phyloP scores from a whole-genome alignment of 2,113 vertebrate species.

The Ptyas mucosa region DNA sequence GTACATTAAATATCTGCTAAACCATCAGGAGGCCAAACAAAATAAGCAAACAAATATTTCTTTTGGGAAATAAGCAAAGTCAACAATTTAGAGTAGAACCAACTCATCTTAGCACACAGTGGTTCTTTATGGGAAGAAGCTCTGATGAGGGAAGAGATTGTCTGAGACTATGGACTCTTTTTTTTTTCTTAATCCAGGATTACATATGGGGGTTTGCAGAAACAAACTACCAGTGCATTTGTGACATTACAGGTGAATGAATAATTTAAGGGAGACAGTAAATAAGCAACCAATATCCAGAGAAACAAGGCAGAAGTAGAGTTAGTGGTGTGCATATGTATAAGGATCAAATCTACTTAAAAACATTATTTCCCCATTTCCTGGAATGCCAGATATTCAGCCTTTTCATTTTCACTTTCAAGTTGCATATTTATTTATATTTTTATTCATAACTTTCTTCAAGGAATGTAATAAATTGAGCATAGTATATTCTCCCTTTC shows the following conservation, averaged over 20 bases:
- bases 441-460: background rate
- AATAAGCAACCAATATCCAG: background rate
- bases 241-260: background rate
- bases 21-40: background rate
- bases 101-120: background rate
- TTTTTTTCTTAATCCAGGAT: background rate
- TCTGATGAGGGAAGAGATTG: background rate
- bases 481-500: background rate
- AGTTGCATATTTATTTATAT: background rate
- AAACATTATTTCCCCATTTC: background rate
- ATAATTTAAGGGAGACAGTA: background rate
- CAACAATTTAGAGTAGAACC: background rate
- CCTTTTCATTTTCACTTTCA: background rate
- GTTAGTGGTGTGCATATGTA: background rate
- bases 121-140: background rate
- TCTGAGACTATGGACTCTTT: background rate
- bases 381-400: background rate
- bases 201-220: background rate
- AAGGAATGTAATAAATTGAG: background rate
- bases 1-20: background rate
- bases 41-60: background rate
- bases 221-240: background rate
- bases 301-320: background rate
- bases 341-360: background rate
- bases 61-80: background rate